These are phyloP conservation scores for Phalacrocorax aristotelis DNA, from an alignment of 2,113 vertebrate genomes.

Conservation along the genomic window DNA sequence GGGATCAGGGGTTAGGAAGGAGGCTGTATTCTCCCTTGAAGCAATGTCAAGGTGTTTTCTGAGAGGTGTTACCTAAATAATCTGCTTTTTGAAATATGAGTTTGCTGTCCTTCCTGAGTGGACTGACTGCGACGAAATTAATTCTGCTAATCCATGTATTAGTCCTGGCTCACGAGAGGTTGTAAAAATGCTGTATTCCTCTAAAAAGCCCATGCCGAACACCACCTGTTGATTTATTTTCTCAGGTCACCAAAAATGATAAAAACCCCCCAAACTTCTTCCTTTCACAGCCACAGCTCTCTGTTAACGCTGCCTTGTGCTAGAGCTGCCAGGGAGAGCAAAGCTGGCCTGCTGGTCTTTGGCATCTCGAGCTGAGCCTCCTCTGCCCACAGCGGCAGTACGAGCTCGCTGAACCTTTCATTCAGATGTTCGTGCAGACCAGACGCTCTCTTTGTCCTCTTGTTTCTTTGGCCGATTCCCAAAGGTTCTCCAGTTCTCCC, in stretches of 20 bases:
- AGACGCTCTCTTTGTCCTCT: neutral
- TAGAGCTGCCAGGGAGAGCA: neutral
- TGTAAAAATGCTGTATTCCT: neutral
- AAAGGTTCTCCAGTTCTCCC: neutral
- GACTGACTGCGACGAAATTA: neutral
- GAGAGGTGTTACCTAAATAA: neutral
- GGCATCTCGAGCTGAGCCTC: neutral
- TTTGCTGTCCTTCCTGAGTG: neutral
- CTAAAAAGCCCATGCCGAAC: neutral
- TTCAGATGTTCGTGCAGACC: neutral
- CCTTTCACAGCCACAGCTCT: neutral
- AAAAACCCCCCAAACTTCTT: neutral
- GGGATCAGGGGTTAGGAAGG: neutral
- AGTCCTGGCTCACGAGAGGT: neutral
- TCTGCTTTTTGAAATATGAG: neutral
- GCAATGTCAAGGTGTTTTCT: neutral
- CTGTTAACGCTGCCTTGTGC: neutral
- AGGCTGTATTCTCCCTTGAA: neutral
- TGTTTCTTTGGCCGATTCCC: neutral
- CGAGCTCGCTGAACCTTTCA: neutral
- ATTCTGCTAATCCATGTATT: neutral
- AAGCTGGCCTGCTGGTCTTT: neutral
- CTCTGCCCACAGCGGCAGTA: neutral
- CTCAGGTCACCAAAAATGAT: neutral
- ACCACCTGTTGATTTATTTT: neutral